phyloP scores from a whole-genome alignment of 2,797 vertebrate species.

The Mormyrus hasselquistii region DNA sequence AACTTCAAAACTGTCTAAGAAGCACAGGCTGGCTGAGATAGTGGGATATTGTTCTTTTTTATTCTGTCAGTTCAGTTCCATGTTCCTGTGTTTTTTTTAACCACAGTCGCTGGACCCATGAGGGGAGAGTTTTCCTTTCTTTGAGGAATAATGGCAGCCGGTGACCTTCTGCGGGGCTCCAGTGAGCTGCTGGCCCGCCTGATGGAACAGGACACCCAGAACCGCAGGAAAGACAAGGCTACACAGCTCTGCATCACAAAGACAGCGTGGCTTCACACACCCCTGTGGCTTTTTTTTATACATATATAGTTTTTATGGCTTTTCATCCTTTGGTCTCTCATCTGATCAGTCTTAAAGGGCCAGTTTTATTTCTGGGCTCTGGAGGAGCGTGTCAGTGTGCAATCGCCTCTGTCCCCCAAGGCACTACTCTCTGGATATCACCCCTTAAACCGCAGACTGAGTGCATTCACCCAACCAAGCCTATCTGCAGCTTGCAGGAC shows the following conservation, averaged over 20 bases:
- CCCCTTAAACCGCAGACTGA: slow-evolving; percentile 41
- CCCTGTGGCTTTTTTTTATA: background rate
- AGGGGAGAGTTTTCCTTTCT: background rate
- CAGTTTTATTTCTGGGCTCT: slow-evolving; percentile 55
- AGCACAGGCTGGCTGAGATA: background rate
- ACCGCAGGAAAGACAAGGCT: background rate
- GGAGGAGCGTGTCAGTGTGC: slow-evolving; percentile 55
- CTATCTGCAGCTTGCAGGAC: slow-evolving; percentile 7
- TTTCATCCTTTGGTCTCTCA: slow-evolving; percentile 52
- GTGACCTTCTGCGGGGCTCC: background rate
- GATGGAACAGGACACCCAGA: background rate
- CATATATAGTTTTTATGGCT: slow-evolving; percentile 34
- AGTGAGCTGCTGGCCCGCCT: background rate
- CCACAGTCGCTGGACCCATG: background rate
- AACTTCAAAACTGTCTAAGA: background rate
- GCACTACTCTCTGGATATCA: background rate
- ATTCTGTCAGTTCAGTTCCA: background rate
- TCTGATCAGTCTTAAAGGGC: slow-evolving; percentile 60
- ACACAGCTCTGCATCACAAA: background rate
- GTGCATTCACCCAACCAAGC: slow-evolving; percentile 35
- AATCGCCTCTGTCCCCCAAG: slow-evolving; percentile 45
- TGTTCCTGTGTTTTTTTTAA: background rate
- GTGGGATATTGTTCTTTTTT: background rate
- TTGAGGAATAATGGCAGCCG: slow-evolving; percentile 4
- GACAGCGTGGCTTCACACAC: background rate